Evolutionary conservation across 2,888 invertebrate genomes (phyloP).

Genomic region (Galeruca laticollis): DNA sequence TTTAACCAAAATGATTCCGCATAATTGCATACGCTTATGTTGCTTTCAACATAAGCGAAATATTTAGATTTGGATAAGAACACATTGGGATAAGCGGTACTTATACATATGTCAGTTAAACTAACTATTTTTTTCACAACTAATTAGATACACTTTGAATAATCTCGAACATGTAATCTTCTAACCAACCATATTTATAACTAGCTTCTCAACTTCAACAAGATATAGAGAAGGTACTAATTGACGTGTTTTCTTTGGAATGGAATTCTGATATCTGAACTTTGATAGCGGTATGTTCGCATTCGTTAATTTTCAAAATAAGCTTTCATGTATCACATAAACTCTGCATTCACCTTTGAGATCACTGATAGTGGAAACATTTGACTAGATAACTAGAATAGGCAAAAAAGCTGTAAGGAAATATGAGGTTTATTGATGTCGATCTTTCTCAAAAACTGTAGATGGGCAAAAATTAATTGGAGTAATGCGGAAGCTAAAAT

Average conservation of each 20-base stretch:
- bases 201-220: conserved; percentile 6
- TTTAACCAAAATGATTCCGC: neutral
- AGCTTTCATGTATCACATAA: too few species aligned
- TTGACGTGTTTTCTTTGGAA: conserved; percentile 3
- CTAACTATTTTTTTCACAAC: neutral
- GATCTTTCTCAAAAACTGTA: too few species aligned
- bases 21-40: neutral
- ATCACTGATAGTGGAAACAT: too few species aligned
- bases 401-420: too few species aligned
- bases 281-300: neutral
- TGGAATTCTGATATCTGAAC: neutral
- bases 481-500: too few species aligned
- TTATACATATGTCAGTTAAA: neutral
- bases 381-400: too few species aligned
- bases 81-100: conserved; percentile 2
- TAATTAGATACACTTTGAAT: conserved; percentile 4
- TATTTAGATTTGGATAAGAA: conserved; percentile 16
- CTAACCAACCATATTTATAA: neutral
- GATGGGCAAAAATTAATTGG: too few species aligned
- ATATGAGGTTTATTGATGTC: too few species aligned
- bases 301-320: neutral
- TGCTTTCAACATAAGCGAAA: neutral
- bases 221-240: conserved; percentile 12
- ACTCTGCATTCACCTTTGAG: too few species aligned
- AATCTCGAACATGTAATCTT: conserved; percentile 7